Conservation (phyloP, 2,888 invertebrate species). For the Geotrupes spiniger region DNA sequence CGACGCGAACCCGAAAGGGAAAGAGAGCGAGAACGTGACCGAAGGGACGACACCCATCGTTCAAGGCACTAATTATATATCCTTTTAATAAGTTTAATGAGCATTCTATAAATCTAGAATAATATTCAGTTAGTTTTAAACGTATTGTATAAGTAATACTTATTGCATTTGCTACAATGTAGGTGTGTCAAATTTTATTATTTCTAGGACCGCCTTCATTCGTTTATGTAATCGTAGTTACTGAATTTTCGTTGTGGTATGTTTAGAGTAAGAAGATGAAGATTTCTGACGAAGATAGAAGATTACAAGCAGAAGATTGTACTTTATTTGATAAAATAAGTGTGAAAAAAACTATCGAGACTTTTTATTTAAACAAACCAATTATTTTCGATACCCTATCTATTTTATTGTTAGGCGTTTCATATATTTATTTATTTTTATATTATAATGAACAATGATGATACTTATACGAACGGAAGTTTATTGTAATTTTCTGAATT, state of each 20-base stretch:
- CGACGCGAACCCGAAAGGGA: conserved; percentile 61
- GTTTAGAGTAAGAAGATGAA: conserved; percentile 17
- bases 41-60: conserved; percentile 68
- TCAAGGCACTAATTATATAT: conserved; percentile 58
- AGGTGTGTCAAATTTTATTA: conserved; percentile 5
- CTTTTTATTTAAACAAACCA: conserved; percentile 32
- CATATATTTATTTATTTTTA: too few species aligned
- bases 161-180: too few species aligned
- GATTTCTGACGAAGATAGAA: conserved; percentile 28
- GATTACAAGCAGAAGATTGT: conserved; percentile 41
- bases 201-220: neutral
- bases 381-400: too few species aligned
- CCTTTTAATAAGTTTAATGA: too few species aligned
- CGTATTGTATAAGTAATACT: neutral
- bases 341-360: conserved; percentile 35
- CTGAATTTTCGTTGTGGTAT: neutral
- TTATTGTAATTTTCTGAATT: too few species aligned
- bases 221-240: too few species aligned
- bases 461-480: too few species aligned
- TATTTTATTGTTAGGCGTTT: too few species aligned
- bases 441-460: too few species aligned
- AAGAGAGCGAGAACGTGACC: conserved; percentile 63
- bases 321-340: conserved; percentile 38
- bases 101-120: neutral
- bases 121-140: conserved; percentile 1